Evolutionary conservation across 2,888 invertebrate species (phyloP).

Genomic region (Seira musarum): DNA sequence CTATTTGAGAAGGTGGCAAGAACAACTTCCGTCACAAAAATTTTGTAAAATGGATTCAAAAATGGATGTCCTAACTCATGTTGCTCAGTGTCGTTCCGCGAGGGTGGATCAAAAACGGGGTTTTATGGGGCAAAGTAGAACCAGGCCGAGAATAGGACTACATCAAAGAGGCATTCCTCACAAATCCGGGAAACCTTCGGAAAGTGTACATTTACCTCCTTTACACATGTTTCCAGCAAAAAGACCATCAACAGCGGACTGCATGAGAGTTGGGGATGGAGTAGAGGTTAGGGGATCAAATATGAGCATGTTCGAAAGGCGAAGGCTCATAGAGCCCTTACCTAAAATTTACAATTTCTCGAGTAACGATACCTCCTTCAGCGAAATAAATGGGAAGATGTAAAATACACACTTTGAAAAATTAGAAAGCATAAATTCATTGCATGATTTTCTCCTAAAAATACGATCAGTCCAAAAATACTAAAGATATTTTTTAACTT

Average conservation of each 20-base stretch:
- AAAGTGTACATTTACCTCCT: slow-evolving; percentile 24
- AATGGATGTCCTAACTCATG: neutral
- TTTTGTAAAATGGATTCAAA: slow-evolving; percentile 1
- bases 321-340: too few species aligned
- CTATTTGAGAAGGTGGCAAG: slow-evolving; percentile 46
- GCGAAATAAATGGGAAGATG: neutral
- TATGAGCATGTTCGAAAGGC: neutral
- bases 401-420: too few species aligned
- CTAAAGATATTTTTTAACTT: too few species aligned
- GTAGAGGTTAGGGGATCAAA: neutral
- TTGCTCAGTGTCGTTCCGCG: neutral
- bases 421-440: too few species aligned
- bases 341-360: slow-evolving; percentile 18
- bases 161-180: neutral
- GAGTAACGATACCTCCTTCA: neutral
- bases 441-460: too few species aligned
- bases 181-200: neutral
- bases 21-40: slow-evolving; percentile 30
- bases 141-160: neutral
- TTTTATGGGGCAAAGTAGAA: neutral
- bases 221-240: slow-evolving; percentile 32
- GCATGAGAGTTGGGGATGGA: slow-evolving; percentile 14
- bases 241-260: slow-evolving; percentile 29
- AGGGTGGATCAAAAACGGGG: too few species aligned
- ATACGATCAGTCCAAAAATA: too few species aligned